phyloP scores from a whole-genome alignment of 2,888 invertebrate genomes.

The Vandiemenella viatica region DNA sequence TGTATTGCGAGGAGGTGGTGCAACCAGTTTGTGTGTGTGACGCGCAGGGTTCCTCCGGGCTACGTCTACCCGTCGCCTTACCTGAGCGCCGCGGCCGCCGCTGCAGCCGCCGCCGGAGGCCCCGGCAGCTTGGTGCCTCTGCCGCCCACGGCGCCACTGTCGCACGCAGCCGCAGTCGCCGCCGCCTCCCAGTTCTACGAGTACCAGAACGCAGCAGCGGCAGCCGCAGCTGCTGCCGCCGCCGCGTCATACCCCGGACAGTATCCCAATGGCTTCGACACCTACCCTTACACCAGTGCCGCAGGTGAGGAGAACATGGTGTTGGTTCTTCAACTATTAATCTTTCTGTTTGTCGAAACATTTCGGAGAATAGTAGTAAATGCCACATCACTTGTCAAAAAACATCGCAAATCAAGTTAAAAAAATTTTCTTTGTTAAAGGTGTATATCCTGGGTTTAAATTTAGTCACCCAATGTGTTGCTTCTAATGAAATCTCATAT shows the following conservation, averaged over 20 bases:
- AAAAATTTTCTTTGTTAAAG: too few species aligned
- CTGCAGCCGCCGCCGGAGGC: constrained; percentile 48
- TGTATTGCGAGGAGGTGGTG: too few species aligned
- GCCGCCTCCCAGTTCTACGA: constrained; percentile 68
- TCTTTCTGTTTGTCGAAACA: too few species aligned
- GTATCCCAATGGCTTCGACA: constrained; percentile 58
- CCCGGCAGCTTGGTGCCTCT: constrained; percentile 52
- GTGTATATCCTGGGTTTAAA: too few species aligned
- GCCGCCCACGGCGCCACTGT: constrained; percentile 45
- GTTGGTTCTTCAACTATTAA: too few species aligned
- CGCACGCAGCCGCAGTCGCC: constrained; percentile 60
- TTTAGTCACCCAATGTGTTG: too few species aligned
- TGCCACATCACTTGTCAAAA: too few species aligned
- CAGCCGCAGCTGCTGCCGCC: constrained; percentile 37
- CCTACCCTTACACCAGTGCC: constrained; percentile 52
- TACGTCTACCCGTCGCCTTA: constrained; percentile 65
- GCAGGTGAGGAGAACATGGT: too few species aligned
- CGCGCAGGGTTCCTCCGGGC: constrained; percentile 56
- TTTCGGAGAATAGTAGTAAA: too few species aligned
- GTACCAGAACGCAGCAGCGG: constrained; percentile 62
- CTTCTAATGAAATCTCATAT: too few species aligned
- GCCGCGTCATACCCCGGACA: constrained; percentile 53
- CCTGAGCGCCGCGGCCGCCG: constrained; percentile 36
- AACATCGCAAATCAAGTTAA: too few species aligned
- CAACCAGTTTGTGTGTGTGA: too few species aligned